Base-by-base conservation (phyloP, 2,888 invertebrate species). In the Ennomos quercinarius region DNA sequence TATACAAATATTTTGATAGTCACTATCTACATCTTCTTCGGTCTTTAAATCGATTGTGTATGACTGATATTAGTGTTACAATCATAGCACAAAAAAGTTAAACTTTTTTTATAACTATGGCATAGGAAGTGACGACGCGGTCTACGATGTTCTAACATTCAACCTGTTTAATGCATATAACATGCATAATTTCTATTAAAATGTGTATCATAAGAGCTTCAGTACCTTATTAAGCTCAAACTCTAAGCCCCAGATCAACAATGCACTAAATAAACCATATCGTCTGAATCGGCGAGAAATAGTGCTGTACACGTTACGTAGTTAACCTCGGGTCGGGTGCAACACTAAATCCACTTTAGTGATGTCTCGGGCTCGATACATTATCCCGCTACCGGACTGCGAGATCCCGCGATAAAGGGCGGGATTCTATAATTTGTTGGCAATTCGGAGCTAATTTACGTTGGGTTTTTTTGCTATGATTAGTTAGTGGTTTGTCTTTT, bases 301-400 rank as follows among this genome's bases (percentile, higher is more conserved):
- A 74, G 72, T 74, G 68, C 66, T 65, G 66, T 58, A 66, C 69
- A 61, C 58, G 56, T 65, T 46, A 73, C 82, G 81, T 82, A 80
- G 86, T 87, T 87, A 89, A 87, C 87, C 86, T 77, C 63, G 74
- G 85, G 80, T 80, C 80, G 77, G 68, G 75, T 70, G 72, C 76
- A 78, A 77, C 78, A 83, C 83, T 86, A 84, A 83, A 87, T 87
- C 85, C 84, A 84, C 84, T 84, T 85, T 83, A 83, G 83, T 83
- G 87, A 84, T 89, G 86, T 86, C 81, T 76, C 79, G 70, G 69
- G 65, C 4, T 27, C 79, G 87, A 88, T 89, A 86, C 79, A 76
- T 83, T 83, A 84, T 82, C 86, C 76, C 76, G 87, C 88, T 89
- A 87, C 88, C 73, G 85, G 80, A 72, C 77, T 78, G 74, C 67